Percentiles rank a stretch among this genome's conserved stretches.
Conservation (phyloP, 1,140 invertebrate species). For the Bactericera cockerelli region DNA sequence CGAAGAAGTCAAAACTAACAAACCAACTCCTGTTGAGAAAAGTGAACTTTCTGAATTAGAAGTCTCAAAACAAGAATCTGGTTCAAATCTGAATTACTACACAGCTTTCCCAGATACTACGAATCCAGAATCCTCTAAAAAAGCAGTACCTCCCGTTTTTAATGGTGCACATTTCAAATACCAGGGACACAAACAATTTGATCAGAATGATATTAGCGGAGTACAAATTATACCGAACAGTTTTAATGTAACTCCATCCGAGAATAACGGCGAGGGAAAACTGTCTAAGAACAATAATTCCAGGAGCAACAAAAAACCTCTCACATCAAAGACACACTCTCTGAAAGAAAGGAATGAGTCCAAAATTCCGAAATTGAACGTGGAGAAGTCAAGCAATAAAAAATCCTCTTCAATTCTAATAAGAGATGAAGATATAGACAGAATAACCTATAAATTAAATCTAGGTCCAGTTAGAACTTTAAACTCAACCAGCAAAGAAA, state of each 20-base stretch:
- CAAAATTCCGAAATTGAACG: neutral
- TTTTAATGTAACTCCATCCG: neutral
- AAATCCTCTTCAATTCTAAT: neutral
- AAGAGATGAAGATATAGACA: conserved; percentile 5
- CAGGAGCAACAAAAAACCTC: neutral
- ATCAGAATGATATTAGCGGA: neutral
- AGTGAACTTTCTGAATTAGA: too few species aligned
- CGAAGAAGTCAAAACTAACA: too few species aligned
- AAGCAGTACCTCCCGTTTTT: too few species aligned
- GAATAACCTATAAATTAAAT: conserved; percentile 4
- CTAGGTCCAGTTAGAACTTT: neutral
- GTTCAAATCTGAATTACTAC: neutral
- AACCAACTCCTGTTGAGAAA: too few species aligned
- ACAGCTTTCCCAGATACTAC: neutral
- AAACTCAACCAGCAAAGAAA: neutral
- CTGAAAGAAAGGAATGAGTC: too few species aligned
- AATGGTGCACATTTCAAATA: too few species aligned
- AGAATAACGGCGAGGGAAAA: too few species aligned
- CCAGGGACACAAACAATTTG: too few species aligned
- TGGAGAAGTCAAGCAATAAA: neutral
- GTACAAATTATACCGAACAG: neutral
- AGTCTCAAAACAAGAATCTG: neutral
- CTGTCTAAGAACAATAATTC: too few species aligned
- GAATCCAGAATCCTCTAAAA: neutral
- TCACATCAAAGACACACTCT: too few species aligned